phyloP scores from a whole-genome alignment of 2,797 vertebrate genomes.

The Sorex maritimensis region DNA sequence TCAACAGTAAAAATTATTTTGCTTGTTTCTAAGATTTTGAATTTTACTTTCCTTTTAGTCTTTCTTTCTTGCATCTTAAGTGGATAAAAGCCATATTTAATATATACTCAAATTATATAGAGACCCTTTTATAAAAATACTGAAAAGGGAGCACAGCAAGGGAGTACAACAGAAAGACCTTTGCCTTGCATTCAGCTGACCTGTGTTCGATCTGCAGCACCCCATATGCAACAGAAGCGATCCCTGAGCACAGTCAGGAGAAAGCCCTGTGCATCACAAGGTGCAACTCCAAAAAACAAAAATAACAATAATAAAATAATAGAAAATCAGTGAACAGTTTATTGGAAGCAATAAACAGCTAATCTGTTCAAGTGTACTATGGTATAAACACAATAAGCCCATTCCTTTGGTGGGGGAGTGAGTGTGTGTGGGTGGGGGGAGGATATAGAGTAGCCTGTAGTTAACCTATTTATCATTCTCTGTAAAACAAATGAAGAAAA shows the following conservation, averaged over 20 bases:
- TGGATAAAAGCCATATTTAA: background rate
- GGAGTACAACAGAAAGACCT: no score
- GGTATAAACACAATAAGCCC: background rate
- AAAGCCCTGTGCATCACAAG: no score
- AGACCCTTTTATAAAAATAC: no score
- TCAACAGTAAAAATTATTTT: constrained; percentile 41
- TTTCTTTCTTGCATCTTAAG: constrained; percentile 46
- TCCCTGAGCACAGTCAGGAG: no score
- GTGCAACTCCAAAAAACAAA: no score
- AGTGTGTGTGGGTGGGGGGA: background rate
- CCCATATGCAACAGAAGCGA: no score
- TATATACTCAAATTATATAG: constrained; percentile 6
- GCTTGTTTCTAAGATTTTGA: constrained; percentile 17
- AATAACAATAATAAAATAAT: no score
- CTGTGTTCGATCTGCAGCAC: no score
- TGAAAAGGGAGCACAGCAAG: no score
- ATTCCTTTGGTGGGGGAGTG: background rate
- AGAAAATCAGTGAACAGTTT: no score
- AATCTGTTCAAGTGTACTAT: constrained; percentile 41
- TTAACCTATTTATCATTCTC: constrained; percentile 2
- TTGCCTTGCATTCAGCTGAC: no score
- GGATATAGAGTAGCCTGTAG: background rate
- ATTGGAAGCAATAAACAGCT: background rate
- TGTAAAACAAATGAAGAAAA: constrained; percentile 26
- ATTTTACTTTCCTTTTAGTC: constrained; percentile 48